phyloP scores from a whole-genome alignment of 2,113 vertebrate genomes.

The Pelecanus crispus region DNA sequence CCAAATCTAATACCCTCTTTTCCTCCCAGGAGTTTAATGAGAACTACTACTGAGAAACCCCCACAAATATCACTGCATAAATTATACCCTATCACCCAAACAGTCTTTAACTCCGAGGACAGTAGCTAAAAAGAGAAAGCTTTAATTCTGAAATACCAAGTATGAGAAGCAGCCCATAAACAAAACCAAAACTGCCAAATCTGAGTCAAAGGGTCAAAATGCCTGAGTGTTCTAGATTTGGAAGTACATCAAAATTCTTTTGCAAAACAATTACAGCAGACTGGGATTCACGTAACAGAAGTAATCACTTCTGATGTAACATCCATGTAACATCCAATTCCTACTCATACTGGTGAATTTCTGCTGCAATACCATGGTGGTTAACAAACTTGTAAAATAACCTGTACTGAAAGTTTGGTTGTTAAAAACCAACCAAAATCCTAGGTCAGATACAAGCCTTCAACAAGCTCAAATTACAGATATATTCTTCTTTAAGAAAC shows the following conservation, averaged over 20 bases:
- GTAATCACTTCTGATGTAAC: neutral
- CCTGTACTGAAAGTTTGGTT: too few relatives aligned
- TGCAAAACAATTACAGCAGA: neutral
- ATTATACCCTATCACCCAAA: neutral
- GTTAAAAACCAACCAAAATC: neutral
- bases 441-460: neutral
- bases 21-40: neutral
- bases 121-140: neutral
- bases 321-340: neutral
- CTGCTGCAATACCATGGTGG: neutral
- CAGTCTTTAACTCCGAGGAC: neutral
- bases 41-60: neutral
- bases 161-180: neutral
- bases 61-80: neutral
- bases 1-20: neutral
- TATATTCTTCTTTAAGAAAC: neutral
- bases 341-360: neutral
- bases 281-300: neutral
- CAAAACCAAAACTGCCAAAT: neutral
- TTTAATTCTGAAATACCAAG: neutral
- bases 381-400: neutral
- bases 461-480: neutral
- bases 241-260: neutral
- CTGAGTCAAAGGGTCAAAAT: neutral
- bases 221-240: neutral